Conservation (phyloP, 2,113 vertebrate genomes). For the Telmatochromis sp. region DNA sequence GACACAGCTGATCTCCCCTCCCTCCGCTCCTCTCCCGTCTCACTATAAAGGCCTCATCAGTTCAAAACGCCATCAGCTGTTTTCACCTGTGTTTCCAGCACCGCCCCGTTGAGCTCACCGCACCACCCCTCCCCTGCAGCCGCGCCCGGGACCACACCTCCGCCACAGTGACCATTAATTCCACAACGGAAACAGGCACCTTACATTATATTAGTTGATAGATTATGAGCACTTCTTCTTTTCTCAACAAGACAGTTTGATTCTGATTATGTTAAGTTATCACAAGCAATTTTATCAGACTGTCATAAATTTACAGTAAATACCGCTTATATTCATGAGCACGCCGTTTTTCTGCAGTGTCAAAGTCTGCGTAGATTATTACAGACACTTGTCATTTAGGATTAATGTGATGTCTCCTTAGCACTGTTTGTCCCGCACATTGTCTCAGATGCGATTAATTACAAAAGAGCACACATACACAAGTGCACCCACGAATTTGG, state of each 20-base stretch:
- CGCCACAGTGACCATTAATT: neutral
- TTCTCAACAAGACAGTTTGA: neutral
- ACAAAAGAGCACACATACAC: neutral
- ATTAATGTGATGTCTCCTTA: neutral
- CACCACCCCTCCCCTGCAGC: too few relatives aligned
- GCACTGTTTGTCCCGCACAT: neutral
- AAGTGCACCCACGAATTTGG: neutral
- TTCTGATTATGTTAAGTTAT: neutral
- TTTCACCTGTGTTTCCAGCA: too few relatives aligned
- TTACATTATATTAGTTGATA: neutral
- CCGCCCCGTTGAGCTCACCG: too few relatives aligned
- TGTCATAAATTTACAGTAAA: neutral
- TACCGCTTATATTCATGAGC: neutral
- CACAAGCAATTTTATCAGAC: neutral
- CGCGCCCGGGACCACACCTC: too few relatives aligned
- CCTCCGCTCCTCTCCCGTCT: too few relatives aligned
- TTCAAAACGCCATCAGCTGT: too few relatives aligned
- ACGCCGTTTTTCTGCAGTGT: neutral
- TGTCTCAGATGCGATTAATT: conserved; percentile 12
- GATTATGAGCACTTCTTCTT: neutral
- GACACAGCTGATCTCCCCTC: too few relatives aligned
- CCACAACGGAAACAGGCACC: neutral
- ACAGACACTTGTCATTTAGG: neutral
- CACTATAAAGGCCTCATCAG: too few relatives aligned
- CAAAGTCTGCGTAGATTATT: neutral